These are phyloP conservation scores for Cabera pusaria DNA, from an alignment of 2,888 invertebrate genomes.

Conservation along the genomic window DNA sequence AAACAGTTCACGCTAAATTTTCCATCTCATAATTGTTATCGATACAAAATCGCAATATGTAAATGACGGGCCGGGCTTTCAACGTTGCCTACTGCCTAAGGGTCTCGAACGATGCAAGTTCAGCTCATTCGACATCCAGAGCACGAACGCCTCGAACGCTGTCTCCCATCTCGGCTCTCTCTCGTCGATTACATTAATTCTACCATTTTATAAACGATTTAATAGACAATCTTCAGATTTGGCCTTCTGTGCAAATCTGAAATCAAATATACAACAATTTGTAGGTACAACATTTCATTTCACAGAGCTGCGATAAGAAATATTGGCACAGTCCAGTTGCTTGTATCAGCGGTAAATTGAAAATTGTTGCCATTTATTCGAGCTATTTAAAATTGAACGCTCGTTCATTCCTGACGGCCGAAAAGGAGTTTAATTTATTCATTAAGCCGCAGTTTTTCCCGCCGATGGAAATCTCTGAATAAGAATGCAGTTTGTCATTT, in stretches of 20 bases:
- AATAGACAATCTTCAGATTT: slow-evolving; percentile 73
- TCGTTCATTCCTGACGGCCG: slow-evolving; percentile 47
- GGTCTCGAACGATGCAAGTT: slow-evolving; percentile 51
- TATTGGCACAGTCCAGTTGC: slow-evolving; percentile 34
- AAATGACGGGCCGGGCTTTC: slow-evolving; percentile 64
- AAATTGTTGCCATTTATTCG: slow-evolving; percentile 45
- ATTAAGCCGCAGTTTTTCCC: slow-evolving; percentile 53
- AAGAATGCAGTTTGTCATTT: slow-evolving; percentile 62
- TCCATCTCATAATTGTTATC: slow-evolving; percentile 65
- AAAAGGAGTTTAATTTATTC: slow-evolving; percentile 59
- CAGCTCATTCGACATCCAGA: slow-evolving; percentile 71
- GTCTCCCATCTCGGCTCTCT: slow-evolving; percentile 76
- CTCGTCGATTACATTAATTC: slow-evolving; percentile 80
- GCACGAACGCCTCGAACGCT: slow-evolving; percentile 76
- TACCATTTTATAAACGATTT: slow-evolving; percentile 80
- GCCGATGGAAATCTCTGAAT: slow-evolving; percentile 46
- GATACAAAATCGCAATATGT: slow-evolving; percentile 77
- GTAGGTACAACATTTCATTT: slow-evolving; percentile 33
- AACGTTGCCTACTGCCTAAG: slow-evolving; percentile 41
- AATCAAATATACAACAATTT: slow-evolving; percentile 36
- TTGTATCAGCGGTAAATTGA: slow-evolving; percentile 42
- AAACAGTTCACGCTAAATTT: slow-evolving; percentile 47
- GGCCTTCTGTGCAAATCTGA: slow-evolving; percentile 53
- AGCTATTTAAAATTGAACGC: slow-evolving; percentile 47
- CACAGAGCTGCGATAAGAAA: slow-evolving; percentile 28